Conservation (phyloP, 2,113 vertebrate genomes). For the Anarhynchus alexandrinus region DNA sequence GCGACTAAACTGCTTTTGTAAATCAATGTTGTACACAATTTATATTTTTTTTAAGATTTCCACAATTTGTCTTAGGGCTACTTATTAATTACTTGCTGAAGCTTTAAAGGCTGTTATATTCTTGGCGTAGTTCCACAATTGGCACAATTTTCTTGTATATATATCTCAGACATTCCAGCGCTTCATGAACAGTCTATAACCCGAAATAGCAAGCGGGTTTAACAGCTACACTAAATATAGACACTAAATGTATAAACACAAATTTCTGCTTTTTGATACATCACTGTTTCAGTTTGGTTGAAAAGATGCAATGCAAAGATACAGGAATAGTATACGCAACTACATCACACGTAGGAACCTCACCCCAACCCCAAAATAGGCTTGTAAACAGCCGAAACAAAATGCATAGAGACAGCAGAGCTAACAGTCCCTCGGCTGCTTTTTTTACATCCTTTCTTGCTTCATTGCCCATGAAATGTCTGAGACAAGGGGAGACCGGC, state of each 20-base stretch:
- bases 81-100: slow-evolving; percentile 1
- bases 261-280: neutral
- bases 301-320: neutral
- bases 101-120: neutral
- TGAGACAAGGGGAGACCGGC: slow-evolving; percentile 64
- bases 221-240: neutral
- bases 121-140: neutral
- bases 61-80: neutral
- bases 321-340: neutral
- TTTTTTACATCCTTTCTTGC: slow-evolving; percentile 82
- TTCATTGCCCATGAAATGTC: slow-evolving; percentile 79
- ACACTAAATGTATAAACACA: neutral
- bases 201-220: neutral
- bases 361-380: neutral
- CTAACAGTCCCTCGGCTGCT: slow-evolving; percentile 68
- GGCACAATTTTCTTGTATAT: neutral
- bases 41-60: neutral
- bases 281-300: neutral
- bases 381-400: slow-evolving; percentile 49
- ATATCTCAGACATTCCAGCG: neutral
- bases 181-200: neutral
- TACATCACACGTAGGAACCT: neutral
- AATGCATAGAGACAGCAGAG: slow-evolving; percentile 29
- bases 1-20: neutral
- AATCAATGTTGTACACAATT: neutral